phyloP scores from a whole-genome alignment of 2,113 vertebrate species.

The Hippoglossus stenolepis region DNA sequence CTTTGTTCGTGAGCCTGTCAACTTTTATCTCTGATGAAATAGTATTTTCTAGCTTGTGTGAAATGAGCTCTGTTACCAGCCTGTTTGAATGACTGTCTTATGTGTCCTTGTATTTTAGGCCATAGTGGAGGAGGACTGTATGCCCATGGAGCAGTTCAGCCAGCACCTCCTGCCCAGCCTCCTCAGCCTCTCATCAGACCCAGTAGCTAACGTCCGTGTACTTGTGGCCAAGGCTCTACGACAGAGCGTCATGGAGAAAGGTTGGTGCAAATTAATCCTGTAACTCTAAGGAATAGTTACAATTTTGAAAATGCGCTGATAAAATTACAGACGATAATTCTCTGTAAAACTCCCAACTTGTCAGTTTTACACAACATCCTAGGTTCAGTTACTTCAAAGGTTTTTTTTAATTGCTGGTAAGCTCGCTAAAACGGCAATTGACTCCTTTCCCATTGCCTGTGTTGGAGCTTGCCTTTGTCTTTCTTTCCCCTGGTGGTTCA shows the following conservation, averaged over 20 bases:
- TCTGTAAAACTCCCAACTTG: neutral
- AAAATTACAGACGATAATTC: neutral
- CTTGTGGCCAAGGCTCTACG: slow-evolving; percentile 89
- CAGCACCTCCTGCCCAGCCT: slow-evolving; percentile 89
- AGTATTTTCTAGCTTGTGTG: neutral
- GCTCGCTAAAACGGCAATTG: too few relatives aligned
- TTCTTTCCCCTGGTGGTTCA: too few relatives aligned
- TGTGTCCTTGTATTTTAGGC: slow-evolving; percentile 73
- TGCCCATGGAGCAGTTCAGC: slow-evolving; percentile 89
- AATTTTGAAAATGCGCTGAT: neutral
- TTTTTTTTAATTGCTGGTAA: too few relatives aligned
- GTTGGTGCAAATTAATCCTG: slow-evolving; percentile 56
- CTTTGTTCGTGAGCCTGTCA: neutral
- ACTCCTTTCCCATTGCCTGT: too few relatives aligned
- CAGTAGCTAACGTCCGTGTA: slow-evolving; percentile 89
- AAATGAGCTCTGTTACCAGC: neutral
- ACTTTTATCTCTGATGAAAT: neutral
- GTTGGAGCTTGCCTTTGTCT: too few relatives aligned
- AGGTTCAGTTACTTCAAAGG: neutral
- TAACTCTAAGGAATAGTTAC: neutral
- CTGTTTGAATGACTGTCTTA: neutral
- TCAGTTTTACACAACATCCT: neutral
- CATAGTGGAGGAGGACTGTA: slow-evolving; percentile 86
- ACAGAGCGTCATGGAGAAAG: slow-evolving; percentile 90
- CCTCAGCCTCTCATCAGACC: slow-evolving; percentile 88